Conservation (phyloP, 2,888 invertebrate species). For the Harpalus rufipes region DNA sequence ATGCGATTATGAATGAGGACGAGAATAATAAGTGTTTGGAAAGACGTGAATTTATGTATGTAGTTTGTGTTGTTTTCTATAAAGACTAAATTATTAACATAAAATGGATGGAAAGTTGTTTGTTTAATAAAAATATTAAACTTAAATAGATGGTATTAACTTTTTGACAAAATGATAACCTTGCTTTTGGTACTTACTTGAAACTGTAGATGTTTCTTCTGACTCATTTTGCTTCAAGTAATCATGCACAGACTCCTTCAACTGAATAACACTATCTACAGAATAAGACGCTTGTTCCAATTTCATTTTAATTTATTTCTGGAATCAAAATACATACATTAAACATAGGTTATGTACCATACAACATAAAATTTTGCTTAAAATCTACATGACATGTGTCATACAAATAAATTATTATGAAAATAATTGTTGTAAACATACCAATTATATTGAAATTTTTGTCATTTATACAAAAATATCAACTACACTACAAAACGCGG, state of each 20-base stretch:
- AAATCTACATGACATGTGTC: neutral
- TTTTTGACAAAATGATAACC: slow-evolving; percentile 8
- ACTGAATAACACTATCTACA: slow-evolving; percentile 52
- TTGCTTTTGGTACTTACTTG: slow-evolving; percentile 34
- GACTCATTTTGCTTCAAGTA: slow-evolving; percentile 44
- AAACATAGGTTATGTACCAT: slow-evolving; percentile 15
- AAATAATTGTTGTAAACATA: slow-evolving; percentile 5
- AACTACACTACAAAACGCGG: slow-evolving; percentile 32
- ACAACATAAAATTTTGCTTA: neutral
- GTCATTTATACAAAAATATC: slow-evolving; percentile 1
- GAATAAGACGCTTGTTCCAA: slow-evolving; percentile 48
- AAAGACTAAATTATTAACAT: too few relatives aligned
- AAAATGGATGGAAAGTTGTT: neutral
- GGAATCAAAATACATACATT: slow-evolving; percentile 5
- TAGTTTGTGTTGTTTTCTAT: too few relatives aligned
- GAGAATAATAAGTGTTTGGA: too few relatives aligned
- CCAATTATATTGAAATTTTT: neutral
- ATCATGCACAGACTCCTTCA: slow-evolving; percentile 44
- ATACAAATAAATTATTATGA: neutral
- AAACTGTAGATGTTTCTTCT: slow-evolving; percentile 41
- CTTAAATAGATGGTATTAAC: slow-evolving; percentile 1
- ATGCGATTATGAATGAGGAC: too few relatives aligned
- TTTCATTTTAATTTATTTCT: slow-evolving; percentile 56
- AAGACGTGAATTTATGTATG: too few relatives aligned
- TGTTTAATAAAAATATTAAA: neutral